Conservation (phyloP, 2,797 vertebrate genomes). For the Poeciliopsis gracilis region DNA sequence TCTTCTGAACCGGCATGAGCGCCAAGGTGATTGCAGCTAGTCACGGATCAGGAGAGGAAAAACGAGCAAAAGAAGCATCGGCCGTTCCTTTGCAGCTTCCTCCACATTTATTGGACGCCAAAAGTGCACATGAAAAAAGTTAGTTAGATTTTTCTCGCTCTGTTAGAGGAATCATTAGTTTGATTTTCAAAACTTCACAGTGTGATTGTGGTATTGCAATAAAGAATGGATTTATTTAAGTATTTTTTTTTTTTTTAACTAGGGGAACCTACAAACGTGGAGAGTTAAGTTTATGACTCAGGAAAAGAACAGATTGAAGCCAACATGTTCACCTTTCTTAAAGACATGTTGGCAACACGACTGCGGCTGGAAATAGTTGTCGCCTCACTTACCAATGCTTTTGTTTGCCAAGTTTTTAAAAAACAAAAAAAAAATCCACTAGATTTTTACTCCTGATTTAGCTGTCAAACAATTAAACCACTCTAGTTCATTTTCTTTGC, state of each 20-base stretch:
- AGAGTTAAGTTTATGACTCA: not conserved
- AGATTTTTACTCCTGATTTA: not conserved
- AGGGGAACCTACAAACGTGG: not conserved
- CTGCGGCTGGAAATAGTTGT: conserved; percentile 1
- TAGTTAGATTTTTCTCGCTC: not conserved
- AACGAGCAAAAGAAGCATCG: not conserved
- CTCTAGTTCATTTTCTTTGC: not conserved
- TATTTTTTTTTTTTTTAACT: not conserved
- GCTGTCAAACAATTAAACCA: not conserved
- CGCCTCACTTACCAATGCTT: not conserved
- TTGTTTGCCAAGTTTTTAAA: not conserved
- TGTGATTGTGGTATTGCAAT: not conserved
- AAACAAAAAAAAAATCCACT: no score
- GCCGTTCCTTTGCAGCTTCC: not conserved
- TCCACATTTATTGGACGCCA: not conserved
- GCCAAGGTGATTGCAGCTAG: not conserved
- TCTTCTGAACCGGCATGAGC: not conserved
- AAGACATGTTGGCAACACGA: not conserved
- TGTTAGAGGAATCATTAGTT: not conserved
- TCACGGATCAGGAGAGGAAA: conserved; percentile 6
- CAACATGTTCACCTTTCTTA: not conserved
- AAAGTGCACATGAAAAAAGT: not conserved
- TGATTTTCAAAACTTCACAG: not conserved
- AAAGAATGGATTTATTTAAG: not conserved
- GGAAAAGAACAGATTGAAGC: not conserved